phyloP scores from a whole-genome alignment of 35 echinoderm and acorn worm species.

The Ophiothrix spiculata region DNA sequence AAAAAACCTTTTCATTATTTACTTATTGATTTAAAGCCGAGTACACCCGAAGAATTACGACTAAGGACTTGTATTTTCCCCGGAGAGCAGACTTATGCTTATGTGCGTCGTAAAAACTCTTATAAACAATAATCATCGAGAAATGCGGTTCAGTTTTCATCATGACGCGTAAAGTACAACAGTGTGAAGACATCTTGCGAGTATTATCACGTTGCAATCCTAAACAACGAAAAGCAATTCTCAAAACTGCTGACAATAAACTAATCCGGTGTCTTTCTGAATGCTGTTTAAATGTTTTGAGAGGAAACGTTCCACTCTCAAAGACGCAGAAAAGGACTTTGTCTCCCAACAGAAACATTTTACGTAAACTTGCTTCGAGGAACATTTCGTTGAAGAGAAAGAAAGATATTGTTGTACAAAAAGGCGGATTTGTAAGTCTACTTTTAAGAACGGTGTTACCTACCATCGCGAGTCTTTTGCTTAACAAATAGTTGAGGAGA shows the following conservation, averaged over 20 bases:
- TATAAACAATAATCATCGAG: neutral
- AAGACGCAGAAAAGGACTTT: slow-evolving; percentile 7
- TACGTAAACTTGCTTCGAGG: slow-evolving; percentile 21
- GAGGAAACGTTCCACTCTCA: slow-evolving; percentile 26
- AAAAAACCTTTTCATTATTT: slow-evolving; percentile 50
- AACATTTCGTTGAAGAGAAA: neutral
- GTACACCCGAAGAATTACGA: slow-evolving; percentile 12
- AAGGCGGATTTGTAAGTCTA: slow-evolving; percentile 18
- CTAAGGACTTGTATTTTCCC: slow-evolving; percentile 43
- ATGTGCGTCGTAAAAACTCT: neutral
- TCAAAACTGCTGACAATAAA: slow-evolving; percentile 24
- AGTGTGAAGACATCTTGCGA: neutral
- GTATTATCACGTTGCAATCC: neutral
- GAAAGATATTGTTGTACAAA: slow-evolving; percentile 19
- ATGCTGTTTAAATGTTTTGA: slow-evolving; percentile 22
- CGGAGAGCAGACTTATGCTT: slow-evolving; percentile 26
- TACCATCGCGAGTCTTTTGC: slow-evolving; percentile 5
- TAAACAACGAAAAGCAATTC: neutral
- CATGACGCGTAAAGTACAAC: slow-evolving; percentile 20
- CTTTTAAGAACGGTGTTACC: slow-evolving; percentile 9
- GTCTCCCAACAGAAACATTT: neutral
- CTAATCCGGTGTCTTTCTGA: slow-evolving; percentile 8
- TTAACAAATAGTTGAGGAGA: too few species aligned
- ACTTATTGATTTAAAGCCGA: slow-evolving; percentile 59
- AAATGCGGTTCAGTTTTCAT: neutral